Percentiles rank a stretch among this genome's conserved stretches.
Conservation (phyloP, 2,888 invertebrate species). For the Physocephala rufipes region DNA sequence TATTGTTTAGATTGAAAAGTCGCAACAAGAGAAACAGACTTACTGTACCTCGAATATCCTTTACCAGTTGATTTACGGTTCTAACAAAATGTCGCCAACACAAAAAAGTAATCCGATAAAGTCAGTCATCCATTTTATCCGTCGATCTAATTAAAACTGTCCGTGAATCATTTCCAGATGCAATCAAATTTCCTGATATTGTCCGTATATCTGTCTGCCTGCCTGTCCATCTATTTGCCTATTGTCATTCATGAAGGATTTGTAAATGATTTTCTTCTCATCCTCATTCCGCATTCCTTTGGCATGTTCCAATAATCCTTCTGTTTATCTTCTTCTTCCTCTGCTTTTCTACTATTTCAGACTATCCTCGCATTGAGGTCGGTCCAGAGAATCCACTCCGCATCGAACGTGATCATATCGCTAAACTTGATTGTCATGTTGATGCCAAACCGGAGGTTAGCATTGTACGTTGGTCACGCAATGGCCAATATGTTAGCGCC, state of each 20-base stretch:
- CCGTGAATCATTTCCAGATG: slow-evolving; percentile 15
- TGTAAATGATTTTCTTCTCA: neutral
- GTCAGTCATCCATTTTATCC: slow-evolving; percentile 5
- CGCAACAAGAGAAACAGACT: too few relatives aligned
- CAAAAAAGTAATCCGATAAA: slow-evolving; percentile 2
- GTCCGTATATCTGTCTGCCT: too few relatives aligned
- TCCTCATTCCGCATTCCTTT: neutral
- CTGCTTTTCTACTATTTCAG: slow-evolving; percentile 65
- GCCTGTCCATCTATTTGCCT: too few relatives aligned
- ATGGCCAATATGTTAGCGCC: slow-evolving; percentile 84
- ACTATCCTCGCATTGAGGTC: slow-evolving; percentile 91
- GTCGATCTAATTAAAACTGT: slow-evolving; percentile 15
- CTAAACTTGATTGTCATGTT: slow-evolving; percentile 86
- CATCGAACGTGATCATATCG: slow-evolving; percentile 86
- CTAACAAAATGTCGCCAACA: too few relatives aligned
- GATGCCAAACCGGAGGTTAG: slow-evolving; percentile 91
- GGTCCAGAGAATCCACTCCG: slow-evolving; percentile 90
- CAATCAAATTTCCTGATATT: slow-evolving; percentile 21
- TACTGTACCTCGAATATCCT: too few relatives aligned
- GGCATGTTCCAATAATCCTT: neutral
- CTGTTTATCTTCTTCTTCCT: neutral
- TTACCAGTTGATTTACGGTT: too few relatives aligned
- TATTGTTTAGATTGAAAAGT: too few relatives aligned
- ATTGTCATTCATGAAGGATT: slow-evolving; percentile 7
- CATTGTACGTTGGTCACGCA: slow-evolving; percentile 85